phyloP scores from a whole-genome alignment of 1,140 invertebrate genomes.

The Coenobita brevimanus region DNA sequence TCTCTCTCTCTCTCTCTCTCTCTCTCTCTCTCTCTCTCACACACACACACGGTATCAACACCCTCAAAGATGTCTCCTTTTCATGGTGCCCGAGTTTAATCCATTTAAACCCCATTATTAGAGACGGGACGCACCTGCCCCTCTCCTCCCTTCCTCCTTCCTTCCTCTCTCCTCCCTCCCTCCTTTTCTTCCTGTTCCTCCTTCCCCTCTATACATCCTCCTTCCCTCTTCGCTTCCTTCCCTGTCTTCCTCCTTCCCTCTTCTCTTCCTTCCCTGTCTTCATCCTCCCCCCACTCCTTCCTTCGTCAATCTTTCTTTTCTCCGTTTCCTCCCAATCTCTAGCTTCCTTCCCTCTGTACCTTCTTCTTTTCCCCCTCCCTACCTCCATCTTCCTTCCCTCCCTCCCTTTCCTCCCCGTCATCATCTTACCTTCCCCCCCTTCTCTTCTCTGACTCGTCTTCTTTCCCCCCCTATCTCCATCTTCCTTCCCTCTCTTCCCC shows the following conservation, averaged over 20 bases:
- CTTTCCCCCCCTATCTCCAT: not conserved
- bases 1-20: not conserved
- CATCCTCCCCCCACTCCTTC: not conserved
- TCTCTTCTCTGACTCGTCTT: not conserved
- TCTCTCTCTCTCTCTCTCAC: conserved; percentile 2
- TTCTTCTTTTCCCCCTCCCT: not conserved
- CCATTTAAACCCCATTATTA: too few relatives aligned
- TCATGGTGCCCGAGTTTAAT: too few relatives aligned
- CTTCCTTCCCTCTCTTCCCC: not conserved
- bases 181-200: not conserved
- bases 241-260: not conserved
- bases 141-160: not conserved
- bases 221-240: not conserved
- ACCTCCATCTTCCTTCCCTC: not conserved
- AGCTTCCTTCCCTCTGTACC: not conserved
- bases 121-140: not conserved
- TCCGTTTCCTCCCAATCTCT: not conserved
- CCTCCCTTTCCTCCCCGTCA: too few relatives aligned
- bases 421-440: not conserved
- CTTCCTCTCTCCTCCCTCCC: too few relatives aligned
- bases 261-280: too few relatives aligned
- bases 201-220: not conserved
- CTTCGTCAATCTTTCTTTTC: too few relatives aligned
- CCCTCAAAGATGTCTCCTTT: not conserved
- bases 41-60: too few relatives aligned